Percentiles rank a stretch among this genome's conserved stretches.
Conservation (phyloP, 2,888 invertebrate genomes). For the Tipula unca region DNA sequence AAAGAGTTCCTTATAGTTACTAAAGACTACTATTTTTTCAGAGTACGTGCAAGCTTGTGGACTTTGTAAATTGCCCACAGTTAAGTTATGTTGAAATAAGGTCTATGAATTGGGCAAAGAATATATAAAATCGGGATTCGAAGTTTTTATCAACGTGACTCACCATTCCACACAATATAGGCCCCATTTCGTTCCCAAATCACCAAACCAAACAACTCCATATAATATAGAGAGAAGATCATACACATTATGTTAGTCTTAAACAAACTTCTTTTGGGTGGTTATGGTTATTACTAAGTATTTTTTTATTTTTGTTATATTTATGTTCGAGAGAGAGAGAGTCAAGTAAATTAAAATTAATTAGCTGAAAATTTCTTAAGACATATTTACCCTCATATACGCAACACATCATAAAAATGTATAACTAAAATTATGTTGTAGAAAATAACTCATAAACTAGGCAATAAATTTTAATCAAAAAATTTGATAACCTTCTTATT, state of each 20-base stretch:
- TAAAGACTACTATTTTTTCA: too few species aligned
- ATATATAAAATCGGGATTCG: too few species aligned
- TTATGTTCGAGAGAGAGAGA: background rate
- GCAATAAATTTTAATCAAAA: constrained; percentile 3
- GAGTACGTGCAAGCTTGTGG: too few species aligned
- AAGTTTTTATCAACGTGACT: too few species aligned
- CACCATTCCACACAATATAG: too few species aligned
- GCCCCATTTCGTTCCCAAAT: too few species aligned
- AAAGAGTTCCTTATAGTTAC: too few species aligned
- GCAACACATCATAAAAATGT: background rate
- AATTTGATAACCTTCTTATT: background rate
- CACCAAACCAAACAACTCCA: too few species aligned
- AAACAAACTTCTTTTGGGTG: background rate
- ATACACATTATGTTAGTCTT: background rate
- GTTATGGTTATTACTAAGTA: background rate
- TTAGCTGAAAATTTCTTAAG: background rate
- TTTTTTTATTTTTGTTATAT: background rate
- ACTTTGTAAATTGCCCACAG: too few species aligned
- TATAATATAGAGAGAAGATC: too few species aligned
- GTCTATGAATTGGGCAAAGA: too few species aligned
- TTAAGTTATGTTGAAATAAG: too few species aligned
- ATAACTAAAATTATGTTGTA: background rate
- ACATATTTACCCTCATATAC: background rate
- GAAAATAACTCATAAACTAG: background rate
- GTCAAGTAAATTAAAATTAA: background rate